A percentile compares a stretch with the other conserved stretches of the same genome.
Evolutionary conservation across 2,888 invertebrate species (phyloP).

Genomic region (Hesperia comma): DNA sequence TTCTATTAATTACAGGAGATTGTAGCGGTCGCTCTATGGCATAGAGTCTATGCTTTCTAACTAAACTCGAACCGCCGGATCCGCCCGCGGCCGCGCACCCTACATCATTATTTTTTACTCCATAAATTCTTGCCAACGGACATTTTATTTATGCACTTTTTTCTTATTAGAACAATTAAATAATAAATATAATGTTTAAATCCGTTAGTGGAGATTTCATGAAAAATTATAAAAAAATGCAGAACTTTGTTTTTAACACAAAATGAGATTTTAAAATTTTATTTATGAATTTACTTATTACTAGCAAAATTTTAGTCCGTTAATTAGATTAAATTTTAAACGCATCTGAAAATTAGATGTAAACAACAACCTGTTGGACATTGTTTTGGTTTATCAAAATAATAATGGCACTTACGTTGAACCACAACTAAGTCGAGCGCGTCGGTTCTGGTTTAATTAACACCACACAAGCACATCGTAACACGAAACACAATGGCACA

Average conservation of each 20-base stretch:
- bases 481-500: constrained; percentile 30
- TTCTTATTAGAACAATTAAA: not conserved
- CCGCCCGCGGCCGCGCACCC: constrained; percentile 2
- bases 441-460: constrained; percentile 12
- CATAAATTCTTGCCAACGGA: constrained; percentile 16
- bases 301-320: no score
- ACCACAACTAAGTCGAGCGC: constrained; percentile 16
- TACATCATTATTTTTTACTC: constrained; percentile 13
- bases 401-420: constrained; percentile 19
- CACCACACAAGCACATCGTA: constrained; percentile 28
- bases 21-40: constrained; percentile 5
- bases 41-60: constrained; percentile 28
- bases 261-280: no score
- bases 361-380: no score
- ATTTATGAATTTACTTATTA: no score
- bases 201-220: no score
- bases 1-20: constrained; percentile 16
- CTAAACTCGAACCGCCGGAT: constrained; percentile 20
- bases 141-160: not conserved
- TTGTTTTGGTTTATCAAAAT: not conserved
- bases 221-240: no score
- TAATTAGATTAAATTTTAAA: no score
- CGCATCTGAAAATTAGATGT: no score
- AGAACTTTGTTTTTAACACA: no score
- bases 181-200: no score